Evolutionary conservation across 1,140 invertebrate species (phyloP).

Genomic region (Anastrepha ludens): DNA sequence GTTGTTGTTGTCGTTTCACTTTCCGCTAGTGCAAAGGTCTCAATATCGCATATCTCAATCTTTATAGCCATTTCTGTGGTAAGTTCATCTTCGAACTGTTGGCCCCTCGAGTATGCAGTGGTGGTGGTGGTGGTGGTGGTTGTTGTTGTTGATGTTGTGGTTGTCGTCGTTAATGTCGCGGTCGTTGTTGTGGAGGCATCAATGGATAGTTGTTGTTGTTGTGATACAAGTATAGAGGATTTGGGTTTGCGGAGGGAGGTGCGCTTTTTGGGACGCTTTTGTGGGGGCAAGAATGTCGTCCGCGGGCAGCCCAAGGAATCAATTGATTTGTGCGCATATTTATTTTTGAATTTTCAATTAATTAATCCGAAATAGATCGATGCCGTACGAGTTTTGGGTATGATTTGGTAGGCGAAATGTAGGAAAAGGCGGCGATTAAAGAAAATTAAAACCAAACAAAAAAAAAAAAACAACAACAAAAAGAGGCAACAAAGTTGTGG

Average conservation of each 20-base stretch:
- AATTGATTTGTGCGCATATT: background rate
- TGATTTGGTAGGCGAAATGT: background rate
- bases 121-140: constrained; percentile 23
- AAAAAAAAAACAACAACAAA: constrained; percentile 6
- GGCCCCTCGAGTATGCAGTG: constrained; percentile 23
- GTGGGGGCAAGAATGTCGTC: background rate
- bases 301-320: background rate
- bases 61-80: constrained; percentile 69
- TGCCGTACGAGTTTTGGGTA: background rate
- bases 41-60: constrained; percentile 66
- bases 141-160: background rate
- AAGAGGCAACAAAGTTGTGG: constrained; percentile 5
- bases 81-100: constrained; percentile 69
- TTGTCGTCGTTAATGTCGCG: background rate
- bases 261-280: constrained; percentile 71
- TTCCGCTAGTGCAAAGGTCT: background rate
- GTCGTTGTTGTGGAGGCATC: constrained; percentile 56
- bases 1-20: background rate
- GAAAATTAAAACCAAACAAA: background rate
- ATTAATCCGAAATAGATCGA: background rate
- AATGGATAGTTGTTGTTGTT: constrained; percentile 71
- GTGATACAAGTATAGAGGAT: constrained; percentile 69
- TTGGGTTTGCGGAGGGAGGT: constrained; percentile 68
- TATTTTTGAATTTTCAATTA: background rate
- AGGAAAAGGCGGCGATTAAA: background rate